These are phyloP conservation scores for Agriopis leucophaearia DNA, from an alignment of 2,888 invertebrate genomes.

Conservation along the genomic window DNA sequence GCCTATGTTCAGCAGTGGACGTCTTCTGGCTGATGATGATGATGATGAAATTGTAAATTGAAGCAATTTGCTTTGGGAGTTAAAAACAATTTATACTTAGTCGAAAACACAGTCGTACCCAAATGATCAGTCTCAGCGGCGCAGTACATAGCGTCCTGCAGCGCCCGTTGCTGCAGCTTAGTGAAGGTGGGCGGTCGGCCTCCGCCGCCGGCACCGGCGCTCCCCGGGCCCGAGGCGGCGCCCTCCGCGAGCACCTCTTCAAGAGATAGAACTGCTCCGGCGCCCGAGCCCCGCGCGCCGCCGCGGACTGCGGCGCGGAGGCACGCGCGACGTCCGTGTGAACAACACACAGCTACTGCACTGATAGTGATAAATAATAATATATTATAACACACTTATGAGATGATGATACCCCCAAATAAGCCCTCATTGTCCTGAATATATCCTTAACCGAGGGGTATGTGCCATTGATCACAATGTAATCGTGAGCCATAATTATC, in stretches of 20 bases:
- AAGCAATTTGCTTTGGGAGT: no score
- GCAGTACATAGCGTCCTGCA: slow-evolving; percentile 98
- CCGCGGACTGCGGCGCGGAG: slow-evolving; percentile 89
- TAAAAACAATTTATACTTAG: no score
- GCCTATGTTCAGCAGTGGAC: no score
- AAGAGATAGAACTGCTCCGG: slow-evolving; percentile 92
- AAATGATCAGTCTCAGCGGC: slow-evolving; percentile 96
- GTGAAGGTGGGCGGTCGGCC: slow-evolving; percentile 84
- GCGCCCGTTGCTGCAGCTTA: slow-evolving; percentile 93
- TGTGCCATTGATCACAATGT: no score
- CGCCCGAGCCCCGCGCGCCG: slow-evolving; percentile 85
- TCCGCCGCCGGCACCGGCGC: slow-evolving; percentile 64
- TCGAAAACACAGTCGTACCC: slow-evolving; percentile 74
- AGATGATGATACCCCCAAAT: no score
- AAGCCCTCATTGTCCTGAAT: no score
- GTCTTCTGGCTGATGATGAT: no score
- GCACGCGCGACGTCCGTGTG: slow-evolving; percentile 93
- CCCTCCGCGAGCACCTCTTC: slow-evolving; percentile 97
- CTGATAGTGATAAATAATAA: slow-evolving; percentile 68
- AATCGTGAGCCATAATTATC: no score
- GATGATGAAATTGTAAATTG: no score
- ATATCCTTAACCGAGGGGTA: no score
- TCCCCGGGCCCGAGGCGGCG: slow-evolving; percentile 66
- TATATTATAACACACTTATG: no score
- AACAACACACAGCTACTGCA: slow-evolving; percentile 95